Evolutionary conservation across 2,888 invertebrate species (phyloP).

Genomic region (Priocnemis perturbator): DNA sequence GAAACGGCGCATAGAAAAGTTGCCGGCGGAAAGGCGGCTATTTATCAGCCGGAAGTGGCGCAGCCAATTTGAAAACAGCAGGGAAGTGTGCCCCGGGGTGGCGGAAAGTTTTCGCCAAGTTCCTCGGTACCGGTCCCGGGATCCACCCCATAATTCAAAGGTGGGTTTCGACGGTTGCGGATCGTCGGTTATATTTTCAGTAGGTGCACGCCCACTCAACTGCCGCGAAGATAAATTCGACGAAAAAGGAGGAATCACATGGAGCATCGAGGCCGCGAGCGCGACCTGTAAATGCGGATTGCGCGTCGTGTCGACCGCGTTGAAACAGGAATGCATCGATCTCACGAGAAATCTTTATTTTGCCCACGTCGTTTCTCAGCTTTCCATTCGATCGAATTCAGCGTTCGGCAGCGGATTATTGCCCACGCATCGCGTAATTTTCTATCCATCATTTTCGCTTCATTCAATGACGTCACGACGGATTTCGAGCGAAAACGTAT

Average conservation of each 20-base stretch:
- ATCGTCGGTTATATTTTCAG: constrained; percentile 41
- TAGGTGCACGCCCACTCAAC: constrained; percentile 8
- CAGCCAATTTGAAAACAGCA: constrained; percentile 56
- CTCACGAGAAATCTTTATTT: too few species aligned
- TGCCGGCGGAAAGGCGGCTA: constrained; percentile 45
- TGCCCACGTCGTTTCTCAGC: too few species aligned
- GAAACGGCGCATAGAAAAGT: constrained; percentile 42
- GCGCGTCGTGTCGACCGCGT: too few species aligned
- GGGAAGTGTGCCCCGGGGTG: constrained; percentile 44
- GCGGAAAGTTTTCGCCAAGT: constrained; percentile 46
- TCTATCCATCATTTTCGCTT: not conserved
- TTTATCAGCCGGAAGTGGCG: constrained; percentile 56
- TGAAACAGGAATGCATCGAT: too few species aligned
- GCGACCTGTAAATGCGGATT: not conserved
- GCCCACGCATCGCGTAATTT: not conserved
- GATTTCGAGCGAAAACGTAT: too few species aligned
- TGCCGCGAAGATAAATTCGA: constrained; percentile 35
- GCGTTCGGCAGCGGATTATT: too few species aligned
- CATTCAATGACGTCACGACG: too few species aligned
- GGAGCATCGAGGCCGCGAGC: constrained; percentile 10
- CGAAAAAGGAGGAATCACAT: constrained; percentile 10
- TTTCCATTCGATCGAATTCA: too few species aligned
- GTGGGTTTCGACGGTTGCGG: constrained; percentile 37
- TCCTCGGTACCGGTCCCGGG: constrained; percentile 30
- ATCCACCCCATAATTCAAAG: constrained; percentile 54